These are phyloP conservation scores for Acanthococcus lagerstroemiae DNA, from an alignment of 2,888 invertebrate genomes.

Conservation along the genomic window DNA sequence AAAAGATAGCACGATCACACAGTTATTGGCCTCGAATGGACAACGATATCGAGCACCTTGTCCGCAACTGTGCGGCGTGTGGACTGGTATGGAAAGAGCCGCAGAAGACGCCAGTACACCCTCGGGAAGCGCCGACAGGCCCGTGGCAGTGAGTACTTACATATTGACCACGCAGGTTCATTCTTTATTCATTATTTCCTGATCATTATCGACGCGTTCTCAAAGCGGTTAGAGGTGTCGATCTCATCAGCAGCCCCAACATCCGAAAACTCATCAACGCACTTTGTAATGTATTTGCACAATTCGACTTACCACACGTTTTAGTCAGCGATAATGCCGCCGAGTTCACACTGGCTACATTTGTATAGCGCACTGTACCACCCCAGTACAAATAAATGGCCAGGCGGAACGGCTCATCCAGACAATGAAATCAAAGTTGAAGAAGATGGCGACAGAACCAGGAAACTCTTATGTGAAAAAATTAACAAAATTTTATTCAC, in stretches of 20 bases:
- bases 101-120: background rate
- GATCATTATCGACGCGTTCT: too few relatives aligned
- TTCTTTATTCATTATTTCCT: too few relatives aligned
- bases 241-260: background rate
- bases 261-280: background rate
- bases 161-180: background rate
- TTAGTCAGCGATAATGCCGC: too few relatives aligned
- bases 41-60: background rate
- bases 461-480: too few relatives aligned
- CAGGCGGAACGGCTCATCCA: too few relatives aligned
- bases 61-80: background rate
- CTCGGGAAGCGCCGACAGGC: background rate
- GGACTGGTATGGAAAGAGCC: background rate
- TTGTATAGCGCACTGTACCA: too few relatives aligned
- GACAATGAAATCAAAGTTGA: too few relatives aligned
- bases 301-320: background rate
- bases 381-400: too few relatives aligned
- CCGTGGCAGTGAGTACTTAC: background rate
- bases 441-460: too few relatives aligned
- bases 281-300: background rate
- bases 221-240: background rate
- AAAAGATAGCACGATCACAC: background rate
- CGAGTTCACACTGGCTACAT: too few relatives aligned
- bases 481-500: too few relatives aligned
- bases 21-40: background rate